Conservation (phyloP, 2,888 invertebrate species). For the Cyclophora punctaria region DNA sequence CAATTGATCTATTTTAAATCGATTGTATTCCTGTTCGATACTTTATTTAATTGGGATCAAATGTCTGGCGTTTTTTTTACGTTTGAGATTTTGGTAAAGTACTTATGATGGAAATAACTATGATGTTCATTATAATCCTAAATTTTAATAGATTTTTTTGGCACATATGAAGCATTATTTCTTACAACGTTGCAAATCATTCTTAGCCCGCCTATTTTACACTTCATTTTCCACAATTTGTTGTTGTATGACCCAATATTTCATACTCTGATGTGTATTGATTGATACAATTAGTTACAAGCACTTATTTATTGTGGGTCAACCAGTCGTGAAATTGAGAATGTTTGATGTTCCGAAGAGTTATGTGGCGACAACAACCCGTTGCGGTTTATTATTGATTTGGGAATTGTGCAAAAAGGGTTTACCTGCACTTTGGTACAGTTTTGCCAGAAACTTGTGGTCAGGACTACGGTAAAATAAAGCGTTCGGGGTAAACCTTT, state of each 20-base stretch:
- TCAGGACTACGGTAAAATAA: not conserved
- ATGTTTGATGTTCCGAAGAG: constrained; percentile 54
- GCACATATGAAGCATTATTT: too few species aligned
- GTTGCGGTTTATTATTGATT: constrained; percentile 44
- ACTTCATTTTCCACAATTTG: constrained; percentile 32
- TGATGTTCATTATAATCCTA: too few species aligned
- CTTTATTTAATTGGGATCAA: too few species aligned
- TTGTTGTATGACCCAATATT: constrained; percentile 35
- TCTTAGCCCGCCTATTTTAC: constrained; percentile 47
- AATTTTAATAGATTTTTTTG: too few species aligned
- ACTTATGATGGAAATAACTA: too few species aligned
- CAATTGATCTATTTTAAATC: constrained; percentile 17
- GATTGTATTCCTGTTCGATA: constrained; percentile 4
- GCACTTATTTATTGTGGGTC: constrained; percentile 41
- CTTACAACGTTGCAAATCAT: too few species aligned
- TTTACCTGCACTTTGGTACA: constrained; percentile 55
- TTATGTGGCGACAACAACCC: constrained; percentile 64
- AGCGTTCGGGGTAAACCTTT: too few species aligned
- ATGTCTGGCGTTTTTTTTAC: too few species aligned
- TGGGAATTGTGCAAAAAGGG: constrained; percentile 72
- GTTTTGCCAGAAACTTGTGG: constrained; percentile 17
- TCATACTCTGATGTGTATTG: constrained; percentile 46
- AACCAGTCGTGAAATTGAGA: constrained; percentile 67
- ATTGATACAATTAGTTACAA: constrained; percentile 62
- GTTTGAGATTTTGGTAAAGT: too few species aligned